These are phyloP conservation scores for Procapra przewalskii DNA, from an alignment of 2,113 vertebrate species.

Conservation along the genomic window DNA sequence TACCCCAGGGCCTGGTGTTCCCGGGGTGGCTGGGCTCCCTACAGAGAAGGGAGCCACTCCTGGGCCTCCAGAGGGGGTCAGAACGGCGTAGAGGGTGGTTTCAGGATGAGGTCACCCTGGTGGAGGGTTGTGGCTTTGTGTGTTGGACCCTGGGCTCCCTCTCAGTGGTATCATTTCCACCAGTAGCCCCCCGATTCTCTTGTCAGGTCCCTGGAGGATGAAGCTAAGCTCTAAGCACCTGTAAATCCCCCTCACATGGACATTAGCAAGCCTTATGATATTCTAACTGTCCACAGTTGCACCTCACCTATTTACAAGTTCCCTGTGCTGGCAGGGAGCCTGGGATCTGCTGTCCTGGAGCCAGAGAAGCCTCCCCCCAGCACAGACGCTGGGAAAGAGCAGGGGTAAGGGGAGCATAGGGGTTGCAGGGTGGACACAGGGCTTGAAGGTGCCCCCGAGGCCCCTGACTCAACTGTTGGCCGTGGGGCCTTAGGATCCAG, in stretches of 20 bases:
- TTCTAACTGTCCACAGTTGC: conserved; percentile 24
- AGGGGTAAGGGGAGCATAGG: no score
- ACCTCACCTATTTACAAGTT: background rate
- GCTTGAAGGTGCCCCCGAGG: background rate
- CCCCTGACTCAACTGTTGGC: background rate
- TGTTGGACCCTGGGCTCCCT: fast-evolving
- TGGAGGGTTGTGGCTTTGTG: background rate
- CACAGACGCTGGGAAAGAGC: fast-evolving
- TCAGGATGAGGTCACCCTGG: fast-evolving
- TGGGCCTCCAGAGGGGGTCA: fast-evolving
- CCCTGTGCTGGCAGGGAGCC: background rate
- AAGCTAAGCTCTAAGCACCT: background rate
- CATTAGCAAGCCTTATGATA: conserved; percentile 44
- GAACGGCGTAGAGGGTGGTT: fast-evolving
- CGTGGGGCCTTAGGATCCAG: fast-evolving
- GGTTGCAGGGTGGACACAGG: background rate
- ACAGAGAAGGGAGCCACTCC: background rate
- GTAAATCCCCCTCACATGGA: conserved; percentile 34
- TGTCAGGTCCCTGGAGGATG: background rate
- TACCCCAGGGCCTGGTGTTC: background rate
- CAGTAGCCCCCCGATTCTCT: background rate
- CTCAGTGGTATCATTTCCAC: fast-evolving
- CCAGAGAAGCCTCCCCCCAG: fast-evolving
- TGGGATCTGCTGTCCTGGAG: background rate
- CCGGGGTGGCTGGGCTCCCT: fast-evolving